Evolutionary conservation across 1,140 invertebrate genomes (phyloP), one percentile per base, ranked within the genome.

Genomic region (Plutomurus gul): DNA sequence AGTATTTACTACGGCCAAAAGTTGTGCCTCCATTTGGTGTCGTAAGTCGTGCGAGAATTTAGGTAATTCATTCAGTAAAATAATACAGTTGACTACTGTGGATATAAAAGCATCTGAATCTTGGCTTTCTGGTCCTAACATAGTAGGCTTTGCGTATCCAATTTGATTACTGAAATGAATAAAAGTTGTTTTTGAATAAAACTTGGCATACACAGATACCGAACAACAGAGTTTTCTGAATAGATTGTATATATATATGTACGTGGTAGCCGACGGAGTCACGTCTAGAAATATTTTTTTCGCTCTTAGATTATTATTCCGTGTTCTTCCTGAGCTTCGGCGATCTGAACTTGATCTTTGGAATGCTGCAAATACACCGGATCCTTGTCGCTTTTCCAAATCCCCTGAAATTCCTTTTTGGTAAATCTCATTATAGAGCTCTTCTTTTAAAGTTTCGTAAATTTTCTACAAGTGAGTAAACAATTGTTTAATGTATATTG

Each of bases 81-180:
- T 93, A 36, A 97, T 89, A 80, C 95, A 95, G 86, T 96, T 94
- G 4, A 96, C 91, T 33, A 96, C 89, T 83, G 96, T 92, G 82
- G 92, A 91, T 83, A 96, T 90, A 84, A 93, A 93, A 84, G 93
- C 89, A 82, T 89, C 89, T 39, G 90, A 88, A 85, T 93, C 91
- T 75, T 76, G 36, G 11, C 2, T 40, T 18, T 76, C 80, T 10
- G 37, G 37, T 18, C 11, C 33, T 25, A 22, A 16, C 0, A 33
- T 30, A 20, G 30, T 49, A n/a, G 46, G 33, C 18, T n/a, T 75
- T 10, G 22, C 70, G n/a, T 46, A 43, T 20, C 1, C 40, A 16
- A 27, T 27, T 10, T 22, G 16, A 46, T 10, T 75, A 75, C 73
- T 75, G 18, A 1, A 40, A n/a, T 18, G 20, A 1, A 49, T 4